Evolutionary conservation across 2,888 invertebrate genomes (phyloP), one percentile per base, ranked within the genome.

Genomic region (Balanococcus diminutus): DNA sequence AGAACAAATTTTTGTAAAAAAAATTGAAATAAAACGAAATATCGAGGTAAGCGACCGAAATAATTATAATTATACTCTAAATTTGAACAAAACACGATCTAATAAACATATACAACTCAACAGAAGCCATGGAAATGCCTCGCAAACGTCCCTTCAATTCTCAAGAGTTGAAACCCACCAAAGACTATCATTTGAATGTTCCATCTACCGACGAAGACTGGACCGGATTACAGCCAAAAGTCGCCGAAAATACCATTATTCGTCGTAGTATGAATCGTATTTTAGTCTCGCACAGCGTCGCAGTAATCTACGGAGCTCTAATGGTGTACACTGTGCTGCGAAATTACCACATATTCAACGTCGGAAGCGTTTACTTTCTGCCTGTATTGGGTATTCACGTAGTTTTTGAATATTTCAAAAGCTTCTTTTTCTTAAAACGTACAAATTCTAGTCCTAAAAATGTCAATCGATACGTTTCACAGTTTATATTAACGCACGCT

Each of bases 401-500:
- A n/a, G 22, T 36, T 9, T 61, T 83, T 22, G 83, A 83, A 67
- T 83, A 61, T 16, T 25, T 83, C 19, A 83, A 83, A 14, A 16
- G 36, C 19, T 79, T 36, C 11, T 79, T 79, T 9, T 19, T 79
- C 16, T 36, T 36, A 8, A 79, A 79, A 79, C 75, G 36, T 11
- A 36, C 32, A 1, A 79, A 79, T 19, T 19, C 36, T 36, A 36
- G 36, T 61, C 22, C 19, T 14, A 67, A 83, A 22, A 36, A 56
- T 8, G 22, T 36, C 16, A n/a, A n/a, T n/a, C 22, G 11, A 25
- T 51, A 56, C 22, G 19, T 92, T 32, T 31, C n/a, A n/a, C 36
- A n/a, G 0, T 61, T 83, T 8, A 6, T 83, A n/a, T 61, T 36
- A 19, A 83, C 36, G 22, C 31, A 83, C 1, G 87, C 91, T 0